Base-by-base conservation (phyloP, 2,888 invertebrate genomes). In the Lathronympha strigana region DNA sequence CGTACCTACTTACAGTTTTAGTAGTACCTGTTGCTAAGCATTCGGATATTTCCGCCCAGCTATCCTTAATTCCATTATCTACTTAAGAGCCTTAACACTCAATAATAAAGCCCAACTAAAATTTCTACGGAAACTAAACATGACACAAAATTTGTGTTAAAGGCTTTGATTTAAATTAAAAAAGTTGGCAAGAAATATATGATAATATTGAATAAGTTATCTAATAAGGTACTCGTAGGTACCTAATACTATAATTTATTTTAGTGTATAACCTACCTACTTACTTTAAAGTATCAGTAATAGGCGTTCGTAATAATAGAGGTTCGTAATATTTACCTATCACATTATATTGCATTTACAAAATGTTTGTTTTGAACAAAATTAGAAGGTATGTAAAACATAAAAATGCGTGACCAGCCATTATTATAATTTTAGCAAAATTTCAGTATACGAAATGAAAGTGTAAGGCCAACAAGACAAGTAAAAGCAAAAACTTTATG, bases 51-150 rank as follows among this genome's bases (percentile, higher is more conserved):
- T 57, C 45, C 57, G 57, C 31, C 31, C 43, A 57, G 28, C 40
- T 45, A 45, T 45, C 43, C 43, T n/a, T 57, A 21, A 57, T 45
- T 45, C 45, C 19, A 45, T 45, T 57, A n/a, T n/a, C 28, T 45
- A 43, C 25, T 40, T 40, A 28, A 15, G n/a, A 57, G 6, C 11
- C 19, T n/a, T n/a, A n/a, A n/a, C n/a, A 19, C 28, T n/a, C 40
- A 45, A 45, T 57, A 19, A 57, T 43, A 28, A n/a, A 19, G 40
- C 40, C 31, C 3, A 13, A 19, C 55, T 43, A 25, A 21, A 57
- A 19, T 45, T 19, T 19, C 19, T 43, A 0, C 40, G 0, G 9
- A 17, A 13, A 15, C 2, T 49, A 36, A 36, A 11, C 23, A 49
- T 13, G 13, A 36, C 11, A 5, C 17, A n/a, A 19, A 31, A 4